Evolutionary conservation across 1,140 invertebrate genomes (phyloP).

Genomic region (Drosophila guanche): DNA sequence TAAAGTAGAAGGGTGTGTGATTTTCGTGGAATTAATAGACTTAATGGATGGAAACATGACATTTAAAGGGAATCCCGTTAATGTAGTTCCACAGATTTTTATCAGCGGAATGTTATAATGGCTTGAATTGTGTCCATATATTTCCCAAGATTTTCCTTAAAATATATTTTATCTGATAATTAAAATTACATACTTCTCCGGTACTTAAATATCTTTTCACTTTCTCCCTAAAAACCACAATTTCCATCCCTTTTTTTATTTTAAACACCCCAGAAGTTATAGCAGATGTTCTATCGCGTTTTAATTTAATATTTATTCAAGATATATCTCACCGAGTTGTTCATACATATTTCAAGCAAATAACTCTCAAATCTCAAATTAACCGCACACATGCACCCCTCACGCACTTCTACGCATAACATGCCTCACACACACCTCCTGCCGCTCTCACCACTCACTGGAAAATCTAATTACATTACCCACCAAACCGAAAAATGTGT

Average conservation of each 20-base stretch:
- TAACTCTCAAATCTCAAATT: conserved; percentile 46
- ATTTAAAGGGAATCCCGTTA: too few species aligned
- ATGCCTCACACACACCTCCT: not conserved
- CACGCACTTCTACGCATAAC: too few species aligned
- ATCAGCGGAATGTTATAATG: too few species aligned
- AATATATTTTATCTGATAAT: too few species aligned
- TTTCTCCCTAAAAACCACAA: too few species aligned
- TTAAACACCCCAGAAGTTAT: not conserved
- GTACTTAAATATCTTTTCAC: too few species aligned
- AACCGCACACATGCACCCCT: conserved; percentile 1
- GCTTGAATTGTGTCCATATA: not conserved
- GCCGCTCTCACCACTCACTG: not conserved
- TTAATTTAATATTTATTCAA: not conserved
- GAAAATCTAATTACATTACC: conserved; percentile 41
- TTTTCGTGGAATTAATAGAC: too few species aligned
- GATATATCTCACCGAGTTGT: not conserved
- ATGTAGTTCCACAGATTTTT: too few species aligned
- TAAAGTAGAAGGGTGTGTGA: too few species aligned
- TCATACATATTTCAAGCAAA: conserved; percentile 34
- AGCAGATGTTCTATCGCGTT: not conserved
- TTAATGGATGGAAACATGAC: too few species aligned
- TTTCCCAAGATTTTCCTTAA: not conserved
- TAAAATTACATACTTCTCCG: too few species aligned
- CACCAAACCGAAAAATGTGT: conserved; percentile 20
- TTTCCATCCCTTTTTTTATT: too few species aligned